A percentile compares a stretch with the other conserved stretches of the same genome.
Evolutionary conservation across 2,797 vertebrate species (phyloP).

Genomic region (Botia kubotai): DNA sequence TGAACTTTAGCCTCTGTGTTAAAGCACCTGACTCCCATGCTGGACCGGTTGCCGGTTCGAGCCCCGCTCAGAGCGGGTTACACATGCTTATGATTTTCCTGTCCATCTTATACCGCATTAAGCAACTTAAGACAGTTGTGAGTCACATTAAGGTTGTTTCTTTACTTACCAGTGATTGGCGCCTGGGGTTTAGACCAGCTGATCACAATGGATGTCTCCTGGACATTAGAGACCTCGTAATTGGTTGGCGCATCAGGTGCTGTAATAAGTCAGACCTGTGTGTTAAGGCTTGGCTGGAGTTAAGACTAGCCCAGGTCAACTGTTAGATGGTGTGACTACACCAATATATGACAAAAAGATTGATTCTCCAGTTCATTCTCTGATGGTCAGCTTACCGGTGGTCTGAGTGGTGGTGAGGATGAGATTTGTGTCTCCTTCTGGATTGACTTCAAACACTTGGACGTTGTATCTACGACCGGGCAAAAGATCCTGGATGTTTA

Average conservation of each 20-base stretch:
- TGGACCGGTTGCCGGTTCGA: too few species aligned
- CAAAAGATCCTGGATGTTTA: conserved; percentile 89
- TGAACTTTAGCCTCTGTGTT: too few species aligned
- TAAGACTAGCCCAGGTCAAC: too few species aligned
- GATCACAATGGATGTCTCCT: conserved; percentile 87
- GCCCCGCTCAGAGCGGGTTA: too few species aligned
- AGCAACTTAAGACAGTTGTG: neutral
- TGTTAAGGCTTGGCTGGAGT: neutral
- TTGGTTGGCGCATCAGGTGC: conserved; percentile 88
- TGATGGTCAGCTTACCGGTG: conserved; percentile 80
- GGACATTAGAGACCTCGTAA: conserved; percentile 78
- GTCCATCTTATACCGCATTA: too few species aligned
- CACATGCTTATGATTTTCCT: too few species aligned
- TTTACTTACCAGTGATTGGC: conserved; percentile 88
- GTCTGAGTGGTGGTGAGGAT: conserved; percentile 94
- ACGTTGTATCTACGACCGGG: conserved; percentile 95
- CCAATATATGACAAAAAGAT: too few species aligned
- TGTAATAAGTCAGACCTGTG: conserved; percentile 58
- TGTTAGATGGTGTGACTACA: too few species aligned
- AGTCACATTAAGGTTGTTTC: neutral
- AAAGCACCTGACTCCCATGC: too few species aligned
- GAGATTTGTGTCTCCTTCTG: conserved; percentile 82
- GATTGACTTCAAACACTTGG: conserved; percentile 90
- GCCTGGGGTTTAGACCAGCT: conserved; percentile 92
- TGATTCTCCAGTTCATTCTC: too few species aligned